Conservation (phyloP, 2,113 vertebrate species). For the Archilochus colubris region DNA sequence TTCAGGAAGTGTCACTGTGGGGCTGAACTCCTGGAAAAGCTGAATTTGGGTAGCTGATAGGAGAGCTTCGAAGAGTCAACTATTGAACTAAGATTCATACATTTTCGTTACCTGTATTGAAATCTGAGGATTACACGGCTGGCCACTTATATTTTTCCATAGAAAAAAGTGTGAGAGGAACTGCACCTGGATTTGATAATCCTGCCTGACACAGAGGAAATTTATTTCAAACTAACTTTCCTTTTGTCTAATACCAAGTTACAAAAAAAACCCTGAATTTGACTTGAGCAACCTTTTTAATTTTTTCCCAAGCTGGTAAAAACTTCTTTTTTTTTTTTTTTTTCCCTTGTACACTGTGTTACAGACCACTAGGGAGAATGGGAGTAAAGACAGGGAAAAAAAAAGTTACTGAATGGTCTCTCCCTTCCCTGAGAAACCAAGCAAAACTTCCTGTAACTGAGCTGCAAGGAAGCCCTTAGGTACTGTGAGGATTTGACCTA, state of each 20-base stretch:
- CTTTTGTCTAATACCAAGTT: background rate
- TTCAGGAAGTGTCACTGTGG: background rate
- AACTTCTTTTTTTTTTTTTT: background rate
- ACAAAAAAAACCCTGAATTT: background rate
- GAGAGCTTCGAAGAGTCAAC: background rate
- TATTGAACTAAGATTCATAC: background rate
- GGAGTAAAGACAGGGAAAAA: background rate
- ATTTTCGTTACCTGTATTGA: background rate
- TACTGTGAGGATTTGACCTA: background rate
- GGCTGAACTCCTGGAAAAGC: background rate
- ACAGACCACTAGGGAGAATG: background rate
- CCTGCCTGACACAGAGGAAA: background rate
- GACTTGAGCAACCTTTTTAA: background rate
- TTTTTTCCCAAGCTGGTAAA: background rate
- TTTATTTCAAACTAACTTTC: background rate
- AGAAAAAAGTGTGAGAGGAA: background rate
- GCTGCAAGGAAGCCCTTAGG: background rate
- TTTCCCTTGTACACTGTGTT: accelerated
- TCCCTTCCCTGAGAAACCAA: background rate
- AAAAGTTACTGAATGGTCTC: background rate
- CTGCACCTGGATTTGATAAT: slow-evolving; percentile 34
- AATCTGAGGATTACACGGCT: background rate
- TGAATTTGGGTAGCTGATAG: background rate
- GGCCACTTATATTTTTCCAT: background rate
- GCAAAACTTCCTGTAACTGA: background rate